Conservation (phyloP, 2,888 invertebrate species). For the Invenusta paracnida region DNA sequence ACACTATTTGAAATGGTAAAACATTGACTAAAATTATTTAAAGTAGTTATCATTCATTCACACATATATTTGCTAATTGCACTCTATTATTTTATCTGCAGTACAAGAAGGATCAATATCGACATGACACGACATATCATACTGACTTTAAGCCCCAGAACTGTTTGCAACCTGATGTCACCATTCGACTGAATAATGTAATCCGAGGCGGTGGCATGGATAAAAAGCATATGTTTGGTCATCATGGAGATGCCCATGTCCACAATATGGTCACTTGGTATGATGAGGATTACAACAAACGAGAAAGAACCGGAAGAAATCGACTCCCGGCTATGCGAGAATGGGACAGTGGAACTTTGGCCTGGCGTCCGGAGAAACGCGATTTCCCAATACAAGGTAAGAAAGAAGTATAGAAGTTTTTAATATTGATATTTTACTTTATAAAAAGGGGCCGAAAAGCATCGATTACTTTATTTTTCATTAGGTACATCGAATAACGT, state of each 20-base stretch:
- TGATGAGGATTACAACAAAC: conserved; percentile 57
- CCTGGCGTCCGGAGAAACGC: conserved; percentile 57
- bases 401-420: conserved; percentile 17
- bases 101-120: conserved; percentile 52
- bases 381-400: conserved; percentile 57
- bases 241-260: conserved; percentile 56
- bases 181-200: conserved; percentile 52
- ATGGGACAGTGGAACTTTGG: conserved; percentile 54
- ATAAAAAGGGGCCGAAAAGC: too few relatives aligned
- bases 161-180: conserved; percentile 51
- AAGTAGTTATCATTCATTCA: too few relatives aligned
- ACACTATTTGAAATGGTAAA: too few relatives aligned
- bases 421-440: too few relatives aligned
- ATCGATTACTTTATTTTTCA: too few relatives aligned
- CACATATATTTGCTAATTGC: too few relatives aligned
- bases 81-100: conserved; percentile 48
- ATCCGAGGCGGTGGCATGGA: conserved; percentile 51
- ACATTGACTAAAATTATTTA: too few relatives aligned
- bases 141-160: conserved; percentile 48
- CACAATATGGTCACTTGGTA: conserved; percentile 58
- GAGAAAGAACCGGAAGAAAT: conserved; percentile 51
- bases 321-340: conserved; percentile 51
- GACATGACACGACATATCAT: conserved; percentile 55
- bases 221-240: conserved; percentile 54
- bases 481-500: too few relatives aligned